These are phyloP conservation scores for Drosophila lowei DNA, from an alignment of 1,140 invertebrate genomes.

Conservation along the genomic window DNA sequence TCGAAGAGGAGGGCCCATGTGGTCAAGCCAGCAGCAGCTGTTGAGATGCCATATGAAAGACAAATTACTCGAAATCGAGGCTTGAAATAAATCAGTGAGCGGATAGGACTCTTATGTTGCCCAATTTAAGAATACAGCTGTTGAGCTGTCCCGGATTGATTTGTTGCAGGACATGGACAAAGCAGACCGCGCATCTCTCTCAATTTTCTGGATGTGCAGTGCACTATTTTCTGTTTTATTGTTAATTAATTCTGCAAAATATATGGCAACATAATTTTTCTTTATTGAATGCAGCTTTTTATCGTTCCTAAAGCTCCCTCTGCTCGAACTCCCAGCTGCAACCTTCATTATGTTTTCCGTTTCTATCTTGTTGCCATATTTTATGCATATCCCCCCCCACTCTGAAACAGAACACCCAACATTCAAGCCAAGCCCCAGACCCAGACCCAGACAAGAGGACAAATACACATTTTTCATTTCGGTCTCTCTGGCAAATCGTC, in stretches of 20 bases:
- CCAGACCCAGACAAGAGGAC: not conserved
- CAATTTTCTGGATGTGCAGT: too few relatives aligned
- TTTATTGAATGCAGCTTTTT: too few relatives aligned
- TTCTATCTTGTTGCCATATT: not conserved
- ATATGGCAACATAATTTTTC: too few relatives aligned
- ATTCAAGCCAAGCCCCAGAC: not conserved
- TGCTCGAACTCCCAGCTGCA: too few relatives aligned
- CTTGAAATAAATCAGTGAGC: not conserved
- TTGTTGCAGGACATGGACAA: too few relatives aligned
- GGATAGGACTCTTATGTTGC: not conserved
- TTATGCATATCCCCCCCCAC: not conserved
- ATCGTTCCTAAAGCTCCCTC: too few relatives aligned
- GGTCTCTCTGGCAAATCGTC: slow-evolving; percentile 14
- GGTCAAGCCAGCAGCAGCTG: slow-evolving; percentile 31
- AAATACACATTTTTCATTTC: slow-evolving; percentile 44
- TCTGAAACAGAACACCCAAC: not conserved
- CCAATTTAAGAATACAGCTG: too few relatives aligned
- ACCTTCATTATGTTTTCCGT: not conserved
- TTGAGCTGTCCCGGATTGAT: too few relatives aligned
- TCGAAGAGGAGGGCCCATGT: not conserved
- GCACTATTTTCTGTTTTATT: too few relatives aligned
- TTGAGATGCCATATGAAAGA: slow-evolving; percentile 23
- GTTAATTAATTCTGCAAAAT: too few relatives aligned
- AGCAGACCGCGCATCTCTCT: too few relatives aligned
- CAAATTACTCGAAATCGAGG: slow-evolving; percentile 11